Evolutionary conservation across 2,113 vertebrate genomes (phyloP).

Genomic region (Donacobius atricapilla): DNA sequence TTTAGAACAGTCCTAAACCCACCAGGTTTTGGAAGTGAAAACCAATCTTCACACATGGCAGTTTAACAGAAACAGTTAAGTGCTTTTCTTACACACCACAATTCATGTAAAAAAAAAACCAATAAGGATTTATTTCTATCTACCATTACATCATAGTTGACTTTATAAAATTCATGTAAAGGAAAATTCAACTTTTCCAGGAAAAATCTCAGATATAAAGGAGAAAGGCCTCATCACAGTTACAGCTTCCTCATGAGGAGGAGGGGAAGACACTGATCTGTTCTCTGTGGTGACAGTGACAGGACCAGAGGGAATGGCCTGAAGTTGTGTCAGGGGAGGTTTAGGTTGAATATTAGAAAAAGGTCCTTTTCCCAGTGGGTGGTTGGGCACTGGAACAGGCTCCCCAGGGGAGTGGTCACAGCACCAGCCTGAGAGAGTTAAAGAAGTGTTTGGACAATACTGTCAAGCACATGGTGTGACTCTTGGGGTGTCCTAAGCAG

Average conservation of each 20-base stretch:
- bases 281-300: background rate
- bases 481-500: background rate
- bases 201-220: background rate
- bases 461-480: background rate
- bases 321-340: background rate
- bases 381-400: background rate
- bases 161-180: background rate
- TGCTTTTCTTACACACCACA: background rate
- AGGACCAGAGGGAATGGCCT: rapidly evolving
- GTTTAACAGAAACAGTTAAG: background rate
- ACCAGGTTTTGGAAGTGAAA: background rate
- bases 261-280: background rate
- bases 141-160: background rate
- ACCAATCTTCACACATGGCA: background rate
- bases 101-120: background rate
- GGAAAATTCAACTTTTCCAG: background rate
- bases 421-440: background rate
- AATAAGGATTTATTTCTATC: background rate
- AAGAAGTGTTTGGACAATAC: rapidly evolving
- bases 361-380: background rate
- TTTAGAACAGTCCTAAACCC: background rate
- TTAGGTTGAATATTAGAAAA: rapidly evolving
- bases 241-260: background rate
- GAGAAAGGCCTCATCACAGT: background rate
- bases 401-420: background rate